Base-by-base conservation (phyloP, 2,113 vertebrate genomes). In the Axis porcinus region DNA sequence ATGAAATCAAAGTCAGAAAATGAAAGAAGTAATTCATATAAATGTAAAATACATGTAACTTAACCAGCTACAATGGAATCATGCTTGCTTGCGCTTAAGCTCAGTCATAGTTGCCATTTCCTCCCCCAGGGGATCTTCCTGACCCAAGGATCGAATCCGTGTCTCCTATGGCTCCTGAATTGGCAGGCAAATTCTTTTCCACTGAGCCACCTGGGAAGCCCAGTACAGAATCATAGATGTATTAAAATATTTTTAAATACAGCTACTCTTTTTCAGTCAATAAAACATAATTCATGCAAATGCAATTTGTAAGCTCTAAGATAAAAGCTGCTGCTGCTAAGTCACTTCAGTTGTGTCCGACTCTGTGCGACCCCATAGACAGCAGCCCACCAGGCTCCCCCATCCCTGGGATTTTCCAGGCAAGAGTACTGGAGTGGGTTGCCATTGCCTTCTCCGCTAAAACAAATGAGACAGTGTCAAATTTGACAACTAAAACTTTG, bases 191-290 rank as follows among this genome's bases (percentile, higher is more conserved):
- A 70, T 40, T 40, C 67, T 70, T 70, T 40, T 23, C 19, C n/a
- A 40, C 19, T 70, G 67, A 40, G 67, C 67, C 67, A 23, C 67
- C 19, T 70, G 10, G n/a, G 67, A 70, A 40, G 67, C 9, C 67
- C n/a, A 70, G 23, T 40, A 70, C 67, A 70, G 17, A 70, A 23
- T 70, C 19, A 40, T 3, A 79, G 17, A 54, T 33, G 9, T 60
- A 43, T 89, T 64, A 40, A 94, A 94, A 50, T 50, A 57, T 17
- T 96, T 97, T 86, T 78, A 60, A 82, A 54, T 58, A 64, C 2
- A 57, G 62, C 86, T 62, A 74, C 6, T 82, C 10, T 43, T 40
- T 90, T 92, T 93, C 30, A 93, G 54, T 84, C 84, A 74, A 55
- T 88, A 88, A 95, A 94, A 79, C 19, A 93, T 28, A 89, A 67